Evolutionary conservation across 2,797 vertebrate genomes (phyloP).

Genomic region (Mareca penelope): DNA sequence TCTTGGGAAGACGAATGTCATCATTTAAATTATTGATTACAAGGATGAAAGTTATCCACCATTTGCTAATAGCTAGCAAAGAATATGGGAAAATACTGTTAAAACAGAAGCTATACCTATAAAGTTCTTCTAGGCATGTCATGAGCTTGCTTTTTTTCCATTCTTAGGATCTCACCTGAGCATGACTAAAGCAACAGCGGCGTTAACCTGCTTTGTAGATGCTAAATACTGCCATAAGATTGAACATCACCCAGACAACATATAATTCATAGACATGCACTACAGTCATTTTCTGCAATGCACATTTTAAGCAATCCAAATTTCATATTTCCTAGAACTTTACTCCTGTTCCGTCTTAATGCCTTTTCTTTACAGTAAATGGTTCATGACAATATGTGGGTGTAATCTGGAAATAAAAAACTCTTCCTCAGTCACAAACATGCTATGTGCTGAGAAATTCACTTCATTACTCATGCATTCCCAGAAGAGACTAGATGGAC

Average conservation of each 20-base stretch:
- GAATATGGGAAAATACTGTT: background rate
- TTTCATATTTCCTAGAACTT: background rate
- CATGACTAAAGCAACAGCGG: background rate
- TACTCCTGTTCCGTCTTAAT: background rate
- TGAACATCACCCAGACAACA: background rate
- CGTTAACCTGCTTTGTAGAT: background rate
- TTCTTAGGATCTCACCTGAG: background rate
- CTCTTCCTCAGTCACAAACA: background rate
- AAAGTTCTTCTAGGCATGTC: background rate
- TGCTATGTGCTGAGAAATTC: background rate
- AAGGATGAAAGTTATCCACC: background rate
- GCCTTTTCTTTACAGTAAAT: background rate
- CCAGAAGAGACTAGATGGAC: constrained; percentile 10
- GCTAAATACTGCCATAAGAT: background rate
- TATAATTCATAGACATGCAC: background rate
- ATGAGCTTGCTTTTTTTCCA: background rate
- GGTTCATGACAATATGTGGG: background rate
- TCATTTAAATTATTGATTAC: background rate
- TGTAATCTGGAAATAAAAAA: constrained; percentile 14
- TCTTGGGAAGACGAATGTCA: too few relatives aligned
- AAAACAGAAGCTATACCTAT: background rate
- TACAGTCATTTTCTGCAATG: background rate
- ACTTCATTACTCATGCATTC: constrained; percentile 25
- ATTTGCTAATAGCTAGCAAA: background rate
- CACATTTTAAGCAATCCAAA: background rate